Evolutionary conservation across 2,797 vertebrate species (phyloP).

Genomic region (Sebastes jordani): DNA sequence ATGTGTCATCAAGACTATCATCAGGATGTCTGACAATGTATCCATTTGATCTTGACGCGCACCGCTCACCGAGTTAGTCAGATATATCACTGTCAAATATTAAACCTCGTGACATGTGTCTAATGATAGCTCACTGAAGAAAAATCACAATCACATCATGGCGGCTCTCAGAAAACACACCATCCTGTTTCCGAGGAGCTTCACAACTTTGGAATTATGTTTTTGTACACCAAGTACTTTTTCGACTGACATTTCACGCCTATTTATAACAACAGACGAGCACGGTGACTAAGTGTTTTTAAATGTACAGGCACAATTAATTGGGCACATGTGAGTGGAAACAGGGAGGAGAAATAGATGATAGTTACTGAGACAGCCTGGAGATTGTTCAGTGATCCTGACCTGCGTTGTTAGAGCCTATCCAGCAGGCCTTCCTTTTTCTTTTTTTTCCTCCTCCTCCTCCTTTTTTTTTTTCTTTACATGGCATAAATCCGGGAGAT

Average conservation of each 20-base stretch:
- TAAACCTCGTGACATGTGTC: constrained; percentile 67
- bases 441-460: constrained; percentile 24
- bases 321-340: constrained; percentile 37
- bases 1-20: constrained; percentile 72
- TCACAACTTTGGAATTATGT: constrained; percentile 51
- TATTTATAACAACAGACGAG: constrained; percentile 72
- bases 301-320: constrained; percentile 52
- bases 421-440: constrained; percentile 44
- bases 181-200: constrained; percentile 26
- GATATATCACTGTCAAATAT: constrained; percentile 76
- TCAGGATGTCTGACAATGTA: constrained; percentile 66
- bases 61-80: constrained; percentile 64
- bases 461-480: constrained; percentile 48
- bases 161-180: constrained; percentile 49
- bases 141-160: constrained; percentile 22
- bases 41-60: constrained; percentile 70
- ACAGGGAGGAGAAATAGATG: constrained; percentile 31
- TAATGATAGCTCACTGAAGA: constrained; percentile 74
- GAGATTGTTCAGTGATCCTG: constrained; percentile 64
- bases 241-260: constrained; percentile 67
- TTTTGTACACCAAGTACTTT: constrained; percentile 53
- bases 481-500: constrained; percentile 87
- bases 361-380: constrained; percentile 42
- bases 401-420: constrained; percentile 63
- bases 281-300: constrained; percentile 43